Base-by-base conservation (phyloP, 2,113 vertebrate genomes). In the Aspiorhynchus laticeps region DNA sequence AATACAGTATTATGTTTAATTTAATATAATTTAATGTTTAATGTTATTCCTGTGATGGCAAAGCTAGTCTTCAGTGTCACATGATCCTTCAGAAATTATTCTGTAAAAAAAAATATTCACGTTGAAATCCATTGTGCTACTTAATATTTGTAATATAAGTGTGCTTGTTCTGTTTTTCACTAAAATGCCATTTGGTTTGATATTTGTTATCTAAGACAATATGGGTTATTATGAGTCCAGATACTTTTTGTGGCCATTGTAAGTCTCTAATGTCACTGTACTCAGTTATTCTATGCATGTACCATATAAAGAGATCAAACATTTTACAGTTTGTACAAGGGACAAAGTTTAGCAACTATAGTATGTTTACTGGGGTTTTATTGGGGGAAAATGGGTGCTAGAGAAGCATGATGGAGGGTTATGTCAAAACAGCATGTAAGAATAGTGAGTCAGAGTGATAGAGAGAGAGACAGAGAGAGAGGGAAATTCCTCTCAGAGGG, bases 401-500 rank as follows among this genome's bases (percentile, higher is more conserved):
- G 36, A 73, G 80, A 80, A 61, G 38, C 46, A 78, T 26, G 76
- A 28, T 79, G 5, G 28, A 85, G 89, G 87, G 59, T 31, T 61
- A 24, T 51, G 79, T 41, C 33, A 26, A 26, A 63, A 41, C 21
- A 63, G 3, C 12, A 61, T 63, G 76, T 79, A 26, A 80, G 56
- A 26, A 80, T 33, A 67, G 51, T 78, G 43, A 33, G 88, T 63
- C n/a, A 80, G n/a, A n/a, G n/a, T 69, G 85, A 75, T n/a, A 90
- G 89, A 90, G 88, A 88, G 85, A 89, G 89, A 88, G n/a, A n/a
- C n/a, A n/a, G 88, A 88, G 90, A 81, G 89, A 91, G 92, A 90
- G 93, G 94, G 93, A 94, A 95, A 95, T 95, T 96, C 95, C 95
- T 94, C 93, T 94, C 93, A 92, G 92, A 93, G 93, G 94, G 92